These are phyloP conservation scores for Aythya baeri DNA, from an alignment of 2,113 vertebrate genomes.

Conservation along the genomic window DNA sequence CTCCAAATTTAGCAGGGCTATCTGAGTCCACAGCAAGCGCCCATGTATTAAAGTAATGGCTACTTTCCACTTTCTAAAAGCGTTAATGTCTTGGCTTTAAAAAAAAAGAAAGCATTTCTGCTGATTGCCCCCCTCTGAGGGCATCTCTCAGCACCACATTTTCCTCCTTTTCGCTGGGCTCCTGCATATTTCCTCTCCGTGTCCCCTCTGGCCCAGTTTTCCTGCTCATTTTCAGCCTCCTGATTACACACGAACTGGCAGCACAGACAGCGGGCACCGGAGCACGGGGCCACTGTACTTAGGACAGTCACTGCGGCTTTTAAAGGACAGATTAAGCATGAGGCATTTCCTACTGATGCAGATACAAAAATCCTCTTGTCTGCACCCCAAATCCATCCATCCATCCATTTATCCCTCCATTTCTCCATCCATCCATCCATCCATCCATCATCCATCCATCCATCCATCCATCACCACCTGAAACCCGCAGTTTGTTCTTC, in stretches of 20 bases:
- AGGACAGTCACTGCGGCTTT: fast-evolving
- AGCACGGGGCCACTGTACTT: background rate
- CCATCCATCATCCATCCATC: background rate
- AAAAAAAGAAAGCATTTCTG: background rate
- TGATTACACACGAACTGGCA: fast-evolving
- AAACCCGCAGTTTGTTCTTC: background rate
- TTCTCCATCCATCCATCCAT: too few species aligned
- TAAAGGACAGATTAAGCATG: background rate
- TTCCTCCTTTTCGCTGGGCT: background rate
- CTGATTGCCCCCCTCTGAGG: background rate
- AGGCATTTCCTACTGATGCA: background rate
- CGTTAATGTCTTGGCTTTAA: background rate
- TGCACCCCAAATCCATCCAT: background rate
- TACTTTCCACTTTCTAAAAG: background rate
- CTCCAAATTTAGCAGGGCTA: constrained; percentile 40
- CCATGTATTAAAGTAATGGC: background rate
- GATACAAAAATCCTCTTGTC: background rate
- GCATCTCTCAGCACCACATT: background rate
- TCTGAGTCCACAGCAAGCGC: constrained; percentile 10
- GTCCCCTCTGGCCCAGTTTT: fast-evolving
- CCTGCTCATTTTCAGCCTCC: background rate
- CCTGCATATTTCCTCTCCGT: fast-evolving
- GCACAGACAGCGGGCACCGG: background rate
- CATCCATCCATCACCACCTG: background rate
- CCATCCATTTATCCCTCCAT: background rate